Base-by-base conservation (phyloP, 2,888 invertebrate species). In the Hyles lineata region DNA sequence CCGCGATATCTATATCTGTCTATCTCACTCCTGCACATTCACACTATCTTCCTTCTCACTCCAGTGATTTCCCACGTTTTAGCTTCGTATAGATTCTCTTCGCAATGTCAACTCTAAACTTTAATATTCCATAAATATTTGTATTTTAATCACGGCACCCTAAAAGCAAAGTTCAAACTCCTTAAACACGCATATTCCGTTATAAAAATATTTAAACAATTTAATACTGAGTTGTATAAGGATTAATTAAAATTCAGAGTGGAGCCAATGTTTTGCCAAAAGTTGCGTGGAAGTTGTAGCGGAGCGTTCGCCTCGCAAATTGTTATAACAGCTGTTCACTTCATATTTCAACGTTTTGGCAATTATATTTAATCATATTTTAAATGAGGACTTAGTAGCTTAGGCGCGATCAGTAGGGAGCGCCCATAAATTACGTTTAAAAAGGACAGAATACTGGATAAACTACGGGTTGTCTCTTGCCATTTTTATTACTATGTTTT, bases 251-350 rank as follows among this genome's bases (percentile, higher is more conserved):
- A 63, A 63, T 63, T 63, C 63, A 19, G 35, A 63, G 35, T 63
- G 63, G 21, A n/a, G 63, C 21, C 55, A 25, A 29, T 63, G 63
- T 63, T 63, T 35, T 63, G 63, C 63, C 63, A 11, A 62, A 62
- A 63, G 63, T 63, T 63, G 63, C 11, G 35, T 63, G n/a, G n/a
- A 63, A 63, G 35, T 63, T 63, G 61, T 55, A 55, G 55, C 25
- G 25, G 35, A 19, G 35, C 32, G 35, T n/a, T 35, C 35, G 63
- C n/a, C 63, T 63, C 63, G 63, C 9, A 63, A 63, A 63, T 63
- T 63, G 35, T 63, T 35, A 63, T 63, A 63, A 63, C 63, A 63
- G 63, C 63, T 63, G 63, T 21, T 63, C 63, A 63, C 63, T 63
- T 63, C 63, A 63, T 63, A 63, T 35, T 63, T 63, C 35, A 63